phyloP scores from a whole-genome alignment of 2,797 vertebrate species.

The Phrynocephalus vlangalii region DNA sequence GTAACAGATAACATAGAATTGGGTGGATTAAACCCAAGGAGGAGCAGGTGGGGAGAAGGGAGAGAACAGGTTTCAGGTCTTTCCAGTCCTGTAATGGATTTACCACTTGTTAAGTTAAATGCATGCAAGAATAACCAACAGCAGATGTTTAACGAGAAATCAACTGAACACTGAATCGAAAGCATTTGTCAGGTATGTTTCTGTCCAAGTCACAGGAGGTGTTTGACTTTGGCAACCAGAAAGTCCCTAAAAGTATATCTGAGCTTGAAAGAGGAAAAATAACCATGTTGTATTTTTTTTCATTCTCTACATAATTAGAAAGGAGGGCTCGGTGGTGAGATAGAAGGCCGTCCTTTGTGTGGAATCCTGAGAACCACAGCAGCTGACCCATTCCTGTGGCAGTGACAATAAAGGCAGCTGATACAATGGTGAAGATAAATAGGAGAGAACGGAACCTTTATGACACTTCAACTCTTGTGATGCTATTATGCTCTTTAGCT shows the following conservation, averaged over 20 bases:
- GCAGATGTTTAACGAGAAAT: slow-evolving; percentile 30
- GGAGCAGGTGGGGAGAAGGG: neutral
- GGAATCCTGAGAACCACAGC: neutral
- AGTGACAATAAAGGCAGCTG: neutral
- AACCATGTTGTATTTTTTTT: neutral
- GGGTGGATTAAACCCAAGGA: neutral
- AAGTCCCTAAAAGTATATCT: neutral
- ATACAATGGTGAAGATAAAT: neutral
- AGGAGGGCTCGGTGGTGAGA: neutral
- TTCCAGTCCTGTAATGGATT: slow-evolving; percentile 10
- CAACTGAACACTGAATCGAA: slow-evolving; percentile 5
- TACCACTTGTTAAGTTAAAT: slow-evolving; percentile 25
- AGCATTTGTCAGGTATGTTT: slow-evolving; percentile 22
- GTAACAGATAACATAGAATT: neutral
- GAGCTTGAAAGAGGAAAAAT: neutral
- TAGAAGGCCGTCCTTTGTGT: neutral
- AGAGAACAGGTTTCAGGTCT: neutral
- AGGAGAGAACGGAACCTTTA: neutral
- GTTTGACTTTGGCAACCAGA: neutral
- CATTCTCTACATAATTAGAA: slow-evolving; percentile 1
- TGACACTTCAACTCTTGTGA: neutral
- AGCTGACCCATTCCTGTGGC: too few relatives aligned
- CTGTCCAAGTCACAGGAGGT: neutral
- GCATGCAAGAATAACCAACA: slow-evolving; percentile 6
- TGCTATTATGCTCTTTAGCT: neutral